These are phyloP conservation scores for Daktulosphaira vitifoliae DNA, from an alignment of 1,140 invertebrate genomes.

Conservation along the genomic window DNA sequence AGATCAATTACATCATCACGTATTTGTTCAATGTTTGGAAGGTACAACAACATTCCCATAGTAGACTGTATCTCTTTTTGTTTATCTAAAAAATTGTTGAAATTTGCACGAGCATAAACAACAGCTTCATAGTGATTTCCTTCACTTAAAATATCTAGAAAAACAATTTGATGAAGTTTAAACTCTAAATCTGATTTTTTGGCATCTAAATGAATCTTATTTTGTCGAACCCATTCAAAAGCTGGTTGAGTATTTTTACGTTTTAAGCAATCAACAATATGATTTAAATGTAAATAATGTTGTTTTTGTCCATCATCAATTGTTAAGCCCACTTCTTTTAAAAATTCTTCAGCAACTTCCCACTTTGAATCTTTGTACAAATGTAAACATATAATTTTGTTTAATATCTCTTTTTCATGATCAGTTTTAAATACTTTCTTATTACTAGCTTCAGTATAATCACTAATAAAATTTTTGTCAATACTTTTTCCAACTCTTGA, in stretches of 20 bases:
- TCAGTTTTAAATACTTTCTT: constrained; percentile 72
- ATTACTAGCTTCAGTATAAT: constrained; percentile 58
- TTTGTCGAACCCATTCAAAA: constrained; percentile 62
- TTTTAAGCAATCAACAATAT: constrained; percentile 72
- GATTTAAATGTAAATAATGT: constrained; percentile 76
- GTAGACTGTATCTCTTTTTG: constrained; percentile 73
- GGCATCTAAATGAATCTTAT: constrained; percentile 53
- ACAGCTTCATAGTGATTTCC: constrained; percentile 72
- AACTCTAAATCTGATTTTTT: constrained; percentile 76
- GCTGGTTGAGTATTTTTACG: constrained; percentile 69
- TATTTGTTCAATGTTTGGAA: constrained; percentile 51
- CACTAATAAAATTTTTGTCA: constrained; percentile 62
- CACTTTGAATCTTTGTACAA: constrained; percentile 25
- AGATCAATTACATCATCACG: constrained; percentile 81
- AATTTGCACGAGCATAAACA: constrained; percentile 72
- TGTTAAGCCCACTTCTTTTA: constrained; percentile 62
- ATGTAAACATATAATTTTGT: constrained; percentile 30
- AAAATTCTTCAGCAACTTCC: constrained; percentile 36
- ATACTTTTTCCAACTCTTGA: constrained; percentile 97
- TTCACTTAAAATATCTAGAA: constrained; percentile 61
- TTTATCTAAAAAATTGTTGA: constrained; percentile 69
- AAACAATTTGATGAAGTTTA: constrained; percentile 68
- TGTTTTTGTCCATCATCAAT: constrained; percentile 63
- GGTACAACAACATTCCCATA: constrained; percentile 80
- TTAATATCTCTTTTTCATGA: constrained; percentile 19